Percentiles rank a stretch among this genome's conserved stretches.
These are phyloP conservation scores for Opisthocomus hoazin DNA, from an alignment of 2,113 vertebrate genomes.

Conservation along the genomic window DNA sequence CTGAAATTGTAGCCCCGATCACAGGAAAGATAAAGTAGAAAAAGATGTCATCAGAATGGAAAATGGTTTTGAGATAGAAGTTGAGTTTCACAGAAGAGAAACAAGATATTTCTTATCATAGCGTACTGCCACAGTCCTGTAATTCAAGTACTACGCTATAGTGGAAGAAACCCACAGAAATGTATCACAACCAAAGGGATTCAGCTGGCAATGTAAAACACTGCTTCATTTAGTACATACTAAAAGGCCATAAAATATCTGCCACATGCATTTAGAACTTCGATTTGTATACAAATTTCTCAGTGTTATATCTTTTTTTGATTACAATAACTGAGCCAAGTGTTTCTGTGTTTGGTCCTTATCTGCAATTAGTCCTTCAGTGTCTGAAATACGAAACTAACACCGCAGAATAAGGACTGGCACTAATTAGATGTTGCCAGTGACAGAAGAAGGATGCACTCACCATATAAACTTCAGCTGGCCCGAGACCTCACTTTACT, in stretches of 20 bases:
- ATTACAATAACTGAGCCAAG: not conserved
- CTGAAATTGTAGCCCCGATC: not conserved
- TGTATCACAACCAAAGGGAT: not conserved
- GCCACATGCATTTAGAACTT: not conserved
- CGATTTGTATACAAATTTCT: not conserved
- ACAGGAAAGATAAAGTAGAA: not conserved
- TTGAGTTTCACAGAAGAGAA: not conserved
- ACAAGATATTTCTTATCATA: not conserved
- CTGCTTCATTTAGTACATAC: not conserved
- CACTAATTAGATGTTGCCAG: not conserved
- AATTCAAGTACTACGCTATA: not conserved
- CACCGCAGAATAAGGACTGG: not conserved
- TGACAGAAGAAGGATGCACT: slow-evolving; percentile 18
- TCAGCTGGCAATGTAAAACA: not conserved
- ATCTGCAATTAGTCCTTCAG: not conserved
- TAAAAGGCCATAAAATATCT: not conserved
- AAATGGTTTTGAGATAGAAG: not conserved
- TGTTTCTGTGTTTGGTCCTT: not conserved
- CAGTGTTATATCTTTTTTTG: not conserved
- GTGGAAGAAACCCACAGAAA: not conserved
- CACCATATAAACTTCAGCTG: not conserved
- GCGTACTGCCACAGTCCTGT: not conserved
- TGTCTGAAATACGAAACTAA: slow-evolving; percentile 14
- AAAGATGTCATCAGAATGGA: not conserved
- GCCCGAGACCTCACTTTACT: not conserved